Percentiles rank a stretch among this genome's conserved stretches.
These are phyloP conservation scores for Esox masquinongy DNA, from an alignment of 2,797 vertebrate species.

Conservation along the genomic window DNA sequence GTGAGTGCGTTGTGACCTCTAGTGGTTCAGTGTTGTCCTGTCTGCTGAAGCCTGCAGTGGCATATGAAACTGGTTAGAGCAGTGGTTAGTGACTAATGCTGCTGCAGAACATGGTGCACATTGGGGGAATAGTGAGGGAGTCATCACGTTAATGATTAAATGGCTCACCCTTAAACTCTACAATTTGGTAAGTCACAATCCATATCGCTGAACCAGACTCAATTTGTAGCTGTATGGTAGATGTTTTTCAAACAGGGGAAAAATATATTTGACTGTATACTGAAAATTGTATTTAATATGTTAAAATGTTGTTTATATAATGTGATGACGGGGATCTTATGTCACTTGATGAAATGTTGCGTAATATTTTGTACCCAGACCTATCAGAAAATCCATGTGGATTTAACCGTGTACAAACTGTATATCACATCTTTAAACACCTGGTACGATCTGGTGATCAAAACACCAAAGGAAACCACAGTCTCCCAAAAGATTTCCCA, in stretches of 20 bases:
- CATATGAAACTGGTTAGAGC: conserved; percentile 70
- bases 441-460: no score
- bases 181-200: conserved; percentile 59
- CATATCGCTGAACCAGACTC: conserved; percentile 51
- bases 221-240: conserved; percentile 50
- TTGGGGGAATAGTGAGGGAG: conserved; percentile 71
- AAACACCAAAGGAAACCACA: no score
- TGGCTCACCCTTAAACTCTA: conserved; percentile 46
- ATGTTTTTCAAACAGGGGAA: conserved; percentile 20
- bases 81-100: conserved; percentile 63
- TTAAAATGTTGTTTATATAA: conserved; percentile 64
- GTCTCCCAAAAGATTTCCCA: no score
- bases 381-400: background rate
- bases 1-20: conserved; percentile 75
- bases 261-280: background rate
- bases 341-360: background rate
- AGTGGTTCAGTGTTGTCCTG: conserved; percentile 53
- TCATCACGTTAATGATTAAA: conserved; percentile 58
- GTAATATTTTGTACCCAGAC: background rate
- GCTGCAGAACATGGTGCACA: conserved; percentile 64
- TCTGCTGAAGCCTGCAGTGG: conserved; percentile 18
- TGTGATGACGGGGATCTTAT: background rate
- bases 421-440: no score
- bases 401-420: no score
- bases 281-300: conserved; percentile 56